Base-by-base conservation (phyloP, 2,113 vertebrate species). In the Plestiodon gilberti region DNA sequence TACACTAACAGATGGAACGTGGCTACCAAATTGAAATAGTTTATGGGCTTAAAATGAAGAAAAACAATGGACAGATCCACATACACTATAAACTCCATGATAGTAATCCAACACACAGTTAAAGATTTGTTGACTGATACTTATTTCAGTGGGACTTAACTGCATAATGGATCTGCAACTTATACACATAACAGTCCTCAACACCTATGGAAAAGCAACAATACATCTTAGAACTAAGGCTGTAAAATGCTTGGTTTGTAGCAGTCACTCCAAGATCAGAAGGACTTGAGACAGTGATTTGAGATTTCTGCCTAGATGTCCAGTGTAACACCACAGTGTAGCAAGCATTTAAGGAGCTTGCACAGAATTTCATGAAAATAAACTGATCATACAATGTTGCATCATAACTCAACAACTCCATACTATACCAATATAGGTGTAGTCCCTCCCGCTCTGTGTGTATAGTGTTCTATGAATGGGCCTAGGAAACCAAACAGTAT, bases 171-270 rank as follows among this genome's bases (percentile, higher is more conserved):
- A 61, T 43, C n/a, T 82, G 73, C 25, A 81, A 55, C 6, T 30
- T 40, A 48, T 78, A 87, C 88, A 6, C 5, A 87, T 11, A 5
- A 88, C 88, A 85, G 43, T 4, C 57, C 43, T 82, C 28, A 69
- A 6, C 70, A 13, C 14, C 52, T 71, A 28, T 71, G 13, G 28
- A 71, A 38, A 88, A 28, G 3, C 6, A 75, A 74, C 17, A 64
- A 6, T 35, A 61, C 55, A 33, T 43, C 71, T 69, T 43, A 82
- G 57, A 40, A 33, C 87, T 87, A 38, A 71, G 82, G 23, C 40
- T 69, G 33, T 10, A 5, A 84, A 17, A 73, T 52, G 71, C 3
- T 71, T 83, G 28, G 73, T 84, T 81, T 64, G 13, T 87, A 33
- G 85, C 52, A 78, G 38, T 43, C 38, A 59, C 6, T n/a, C 35